A percentile compares a stretch with the other conserved stretches of the same genome.
These are phyloP conservation scores for Eristalinus aeneus DNA, from an alignment of 2,888 invertebrate species.

Conservation along the genomic window DNA sequence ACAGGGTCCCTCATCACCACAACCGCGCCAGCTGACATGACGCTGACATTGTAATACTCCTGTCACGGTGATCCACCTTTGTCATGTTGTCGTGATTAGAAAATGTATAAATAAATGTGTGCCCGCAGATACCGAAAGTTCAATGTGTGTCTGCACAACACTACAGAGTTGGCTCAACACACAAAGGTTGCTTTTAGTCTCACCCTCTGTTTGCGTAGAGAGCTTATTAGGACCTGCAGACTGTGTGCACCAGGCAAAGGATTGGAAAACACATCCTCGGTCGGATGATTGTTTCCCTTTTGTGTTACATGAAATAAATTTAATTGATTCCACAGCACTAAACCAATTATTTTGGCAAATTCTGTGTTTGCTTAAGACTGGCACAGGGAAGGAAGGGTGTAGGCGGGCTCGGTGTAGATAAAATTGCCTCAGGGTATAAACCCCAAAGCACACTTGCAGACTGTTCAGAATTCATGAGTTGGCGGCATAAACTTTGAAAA, in stretches of 20 bases:
- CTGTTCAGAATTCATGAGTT: too few species aligned
- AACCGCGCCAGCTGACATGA: conserved; percentile 14
- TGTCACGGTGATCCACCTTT: conserved; percentile 66
- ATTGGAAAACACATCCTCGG: conserved; percentile 37
- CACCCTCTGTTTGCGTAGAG: conserved; percentile 38
- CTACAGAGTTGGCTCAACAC: conserved; percentile 3
- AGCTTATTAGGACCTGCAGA: conserved; percentile 49
- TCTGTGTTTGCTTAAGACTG: conserved; percentile 20
- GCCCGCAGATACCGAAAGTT: conserved; percentile 15
- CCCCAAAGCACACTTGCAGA: too few species aligned
- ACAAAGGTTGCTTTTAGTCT: conserved; percentile 28
- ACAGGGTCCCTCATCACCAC: too few species aligned
- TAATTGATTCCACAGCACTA: conserved; percentile 58
- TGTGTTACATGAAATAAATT: conserved; percentile 54
- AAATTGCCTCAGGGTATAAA: too few species aligned
- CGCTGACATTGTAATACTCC: conserved; percentile 40
- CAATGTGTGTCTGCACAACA: too few species aligned
- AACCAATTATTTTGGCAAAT: conserved; percentile 58
- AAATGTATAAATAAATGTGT: conserved; percentile 51
- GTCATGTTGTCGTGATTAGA: conserved; percentile 67
- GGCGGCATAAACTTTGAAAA: too few species aligned
- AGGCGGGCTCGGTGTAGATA: too few species aligned
- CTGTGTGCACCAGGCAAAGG: conserved; percentile 18
- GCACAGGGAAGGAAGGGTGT: background rate
- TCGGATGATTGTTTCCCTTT: conserved; percentile 46